Conservation (phyloP, 2,888 invertebrate genomes). For the Eupithecia pulchellata region DNA sequence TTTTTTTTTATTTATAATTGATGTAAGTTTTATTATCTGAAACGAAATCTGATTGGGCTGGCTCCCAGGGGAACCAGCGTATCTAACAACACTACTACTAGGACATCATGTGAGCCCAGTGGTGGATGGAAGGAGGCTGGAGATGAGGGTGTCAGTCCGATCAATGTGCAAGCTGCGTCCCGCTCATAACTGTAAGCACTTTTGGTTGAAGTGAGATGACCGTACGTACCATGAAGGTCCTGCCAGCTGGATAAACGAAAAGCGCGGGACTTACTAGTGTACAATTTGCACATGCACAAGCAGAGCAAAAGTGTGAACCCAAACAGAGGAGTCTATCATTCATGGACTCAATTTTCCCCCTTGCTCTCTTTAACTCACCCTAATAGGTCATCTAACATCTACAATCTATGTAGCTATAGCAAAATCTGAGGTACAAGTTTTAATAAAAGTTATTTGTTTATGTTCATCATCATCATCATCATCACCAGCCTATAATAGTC, state of each 20-base stretch:
- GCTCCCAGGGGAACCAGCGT: constrained; percentile 8
- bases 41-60: background rate
- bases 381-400: background rate
- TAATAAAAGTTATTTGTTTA: no score
- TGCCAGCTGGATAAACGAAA: no score
- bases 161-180: constrained; percentile 3
- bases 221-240: background rate
- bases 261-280: no score
- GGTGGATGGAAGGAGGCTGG: background rate
- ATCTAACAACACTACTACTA: constrained; percentile 28
- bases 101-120: constrained; percentile 9
- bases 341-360: no score
- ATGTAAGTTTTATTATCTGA: background rate
- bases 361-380: background rate
- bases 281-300: no score
- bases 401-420: background rate
- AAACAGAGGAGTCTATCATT: no score
- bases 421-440: background rate
- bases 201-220: constrained; percentile 1
- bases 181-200: background rate
- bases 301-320: no score
- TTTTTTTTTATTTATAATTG: background rate
- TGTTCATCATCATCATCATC: no score
- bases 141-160: background rate
- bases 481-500: no score